Percentiles rank a stretch among this genome's conserved stretches.
phyloP scores from a whole-genome alignment of 1,140 invertebrate genomes.

The Brevipalpus yothersi region DNA sequence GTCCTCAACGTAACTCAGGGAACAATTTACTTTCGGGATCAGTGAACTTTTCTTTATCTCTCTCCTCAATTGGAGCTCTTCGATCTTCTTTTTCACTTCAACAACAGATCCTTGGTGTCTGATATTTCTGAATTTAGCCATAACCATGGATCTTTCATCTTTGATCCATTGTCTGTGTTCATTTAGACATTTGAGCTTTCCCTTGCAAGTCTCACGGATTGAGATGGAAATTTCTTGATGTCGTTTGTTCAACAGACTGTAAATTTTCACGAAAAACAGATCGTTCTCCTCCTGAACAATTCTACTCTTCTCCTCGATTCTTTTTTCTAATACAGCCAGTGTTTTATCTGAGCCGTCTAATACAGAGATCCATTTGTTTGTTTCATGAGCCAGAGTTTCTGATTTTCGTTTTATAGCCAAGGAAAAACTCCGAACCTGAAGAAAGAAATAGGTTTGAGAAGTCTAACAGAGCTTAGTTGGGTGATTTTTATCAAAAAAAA shows the following conservation, averaged over 20 bases:
- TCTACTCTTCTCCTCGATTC: slow-evolving; percentile 37
- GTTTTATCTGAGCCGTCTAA: slow-evolving; percentile 43
- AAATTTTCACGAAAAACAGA: slow-evolving; percentile 45
- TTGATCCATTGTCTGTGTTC: slow-evolving; percentile 59
- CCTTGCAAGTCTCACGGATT: slow-evolving; percentile 41
- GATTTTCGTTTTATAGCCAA: slow-evolving; percentile 90
- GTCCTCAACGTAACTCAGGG: slow-evolving; percentile 48
- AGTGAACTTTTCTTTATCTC: slow-evolving; percentile 50
- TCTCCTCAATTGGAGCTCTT: slow-evolving; percentile 54
- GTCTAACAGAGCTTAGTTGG: no score
- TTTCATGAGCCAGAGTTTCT: slow-evolving; percentile 79
- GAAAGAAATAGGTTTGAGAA: no score
- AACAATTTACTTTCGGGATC: slow-evolving; percentile 71
- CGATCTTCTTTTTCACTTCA: slow-evolving; percentile 69
- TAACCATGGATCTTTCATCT: slow-evolving; percentile 61
- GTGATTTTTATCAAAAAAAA: no score
- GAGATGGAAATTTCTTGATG: slow-evolving; percentile 38
- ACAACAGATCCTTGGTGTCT: slow-evolving; percentile 58
- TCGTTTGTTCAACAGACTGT: slow-evolving; percentile 42
- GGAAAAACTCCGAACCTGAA: slow-evolving; percentile 60
- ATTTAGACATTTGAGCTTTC: slow-evolving; percentile 58
- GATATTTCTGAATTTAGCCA: slow-evolving; percentile 59
- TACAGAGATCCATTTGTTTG: slow-evolving; percentile 67
- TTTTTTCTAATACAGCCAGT: slow-evolving; percentile 37
- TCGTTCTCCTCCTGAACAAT: slow-evolving; percentile 26